A percentile compares a stretch with the other conserved stretches of the same genome.
phyloP scores from a whole-genome alignment of 2,113 vertebrate species.

The Cairina moschata region DNA sequence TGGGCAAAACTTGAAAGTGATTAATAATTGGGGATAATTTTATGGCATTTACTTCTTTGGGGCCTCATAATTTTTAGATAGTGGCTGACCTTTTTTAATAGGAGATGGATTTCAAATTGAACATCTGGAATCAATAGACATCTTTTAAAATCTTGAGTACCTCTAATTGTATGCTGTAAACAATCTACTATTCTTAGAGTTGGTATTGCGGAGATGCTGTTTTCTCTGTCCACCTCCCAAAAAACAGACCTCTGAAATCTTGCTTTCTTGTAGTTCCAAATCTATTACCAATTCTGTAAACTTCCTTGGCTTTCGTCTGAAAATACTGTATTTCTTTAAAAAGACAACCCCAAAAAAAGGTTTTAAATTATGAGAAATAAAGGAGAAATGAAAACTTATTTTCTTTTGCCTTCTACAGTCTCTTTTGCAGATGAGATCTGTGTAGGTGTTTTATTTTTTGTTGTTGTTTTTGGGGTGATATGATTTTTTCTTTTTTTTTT shows the following conservation, averaged over 20 bases:
- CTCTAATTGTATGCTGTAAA: not conserved
- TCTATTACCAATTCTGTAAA: not conserved
- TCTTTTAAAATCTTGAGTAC: not conserved
- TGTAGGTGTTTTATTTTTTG: not conserved
- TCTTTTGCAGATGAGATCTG: not conserved
- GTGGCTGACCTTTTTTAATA: not conserved
- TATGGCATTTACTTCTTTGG: not conserved
- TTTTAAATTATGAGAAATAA: not conserved
- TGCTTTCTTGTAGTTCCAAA: not conserved
- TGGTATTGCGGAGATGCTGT: not conserved
- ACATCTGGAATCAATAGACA: not conserved
- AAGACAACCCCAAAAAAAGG: not conserved
- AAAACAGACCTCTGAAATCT: not conserved
- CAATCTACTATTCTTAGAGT: not conserved
- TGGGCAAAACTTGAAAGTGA: not conserved
- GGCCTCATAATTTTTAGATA: not conserved
- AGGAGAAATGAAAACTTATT: not conserved
- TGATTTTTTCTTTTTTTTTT: not conserved
- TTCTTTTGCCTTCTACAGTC: not conserved
- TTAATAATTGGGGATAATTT: not conserved
- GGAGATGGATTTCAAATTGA: not conserved
- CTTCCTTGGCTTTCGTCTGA: not conserved
- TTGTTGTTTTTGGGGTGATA: not conserved
- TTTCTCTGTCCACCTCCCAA: accelerated
- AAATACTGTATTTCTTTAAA: not conserved